Evolutionary conservation across 2,888 invertebrate genomes (phyloP), one percentile per base, ranked within the genome.

Genomic region (Hartigia nigra): DNA sequence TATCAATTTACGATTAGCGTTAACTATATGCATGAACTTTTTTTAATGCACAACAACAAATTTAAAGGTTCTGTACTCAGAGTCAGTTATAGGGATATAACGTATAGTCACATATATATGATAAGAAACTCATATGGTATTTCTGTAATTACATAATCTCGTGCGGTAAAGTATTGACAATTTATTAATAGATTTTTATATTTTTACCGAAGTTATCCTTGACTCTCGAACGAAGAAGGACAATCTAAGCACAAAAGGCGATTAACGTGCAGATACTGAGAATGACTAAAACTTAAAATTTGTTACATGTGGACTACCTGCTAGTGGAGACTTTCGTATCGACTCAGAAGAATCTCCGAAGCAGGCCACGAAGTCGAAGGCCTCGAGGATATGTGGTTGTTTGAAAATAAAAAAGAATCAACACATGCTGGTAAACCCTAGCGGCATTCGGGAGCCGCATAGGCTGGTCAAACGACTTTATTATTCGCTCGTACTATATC

Each of bases 391-490:
- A 23, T 9, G 55, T 23, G 55, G 55, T 55, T 55, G 14, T 23
- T 55, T 23, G 23, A 55, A 55, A 55, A 55, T 55, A 55, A 55
- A 55, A 23, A 55, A 55, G 55, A 55, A 55, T 55, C 2, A 23
- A 2, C 2, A 55, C 55, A 55, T 23, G 55, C 55, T 23, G 55
- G 55, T 55, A 9, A 55, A 55, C 34, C 72, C 72, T 72, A 31
- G 72, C 72, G 72, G 31, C 72, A 34, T 72, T 72, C 34, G 34
- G 72, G 72, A 72, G 55, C 72, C 72, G 72, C 14, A 32, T 72
- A 32, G 34, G 31, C 72, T 12, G 72, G 72, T 72, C 72, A 31
- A 72, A 72, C 72, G 72, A 72, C 72, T 72, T 72, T 72, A 72
- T 72, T 72, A 72, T 72, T 72, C 72, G 31, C 72, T 9, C 2